Conservation (phyloP, 2,888 invertebrate species). For the Parascotia fuliginaria region DNA sequence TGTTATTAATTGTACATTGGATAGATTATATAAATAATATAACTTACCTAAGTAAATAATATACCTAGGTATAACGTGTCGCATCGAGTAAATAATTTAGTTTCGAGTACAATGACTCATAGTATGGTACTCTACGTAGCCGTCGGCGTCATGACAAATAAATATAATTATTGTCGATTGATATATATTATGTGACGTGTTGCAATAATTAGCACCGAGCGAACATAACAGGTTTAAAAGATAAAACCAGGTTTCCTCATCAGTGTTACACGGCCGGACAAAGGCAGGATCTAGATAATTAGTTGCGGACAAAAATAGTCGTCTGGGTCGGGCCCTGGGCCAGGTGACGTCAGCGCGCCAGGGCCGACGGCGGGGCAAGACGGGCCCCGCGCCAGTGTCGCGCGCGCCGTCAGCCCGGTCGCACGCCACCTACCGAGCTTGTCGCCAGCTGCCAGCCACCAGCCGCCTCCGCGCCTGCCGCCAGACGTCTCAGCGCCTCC, state of each 20-base stretch:
- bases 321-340: conserved; percentile 82
- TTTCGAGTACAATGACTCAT: conserved; percentile 57
- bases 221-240: conserved; percentile 47
- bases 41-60: neutral
- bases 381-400: conserved; percentile 86
- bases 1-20: neutral
- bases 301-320: conserved; percentile 83
- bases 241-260: conserved; percentile 73
- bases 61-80: conserved; percentile 1
- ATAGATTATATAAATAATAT: neutral
- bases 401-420: conserved; percentile 83
- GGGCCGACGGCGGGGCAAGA: conserved; percentile 83
- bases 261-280: conserved; percentile 70
- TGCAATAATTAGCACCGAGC: conserved; percentile 40
- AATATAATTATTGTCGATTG: conserved; percentile 44
- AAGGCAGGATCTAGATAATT: conserved; percentile 83
- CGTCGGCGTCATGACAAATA: conserved; percentile 46
- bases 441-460: conserved; percentile 44
- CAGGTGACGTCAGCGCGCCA: conserved; percentile 83
- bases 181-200: conserved; percentile 48
- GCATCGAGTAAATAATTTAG: conserved; percentile 35
- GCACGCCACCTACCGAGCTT: conserved; percentile 70
- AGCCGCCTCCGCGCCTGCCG: conserved; percentile 50
- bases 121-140: conserved; percentile 34
- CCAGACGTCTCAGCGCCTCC: conserved; percentile 48